phyloP scores from a whole-genome alignment of 2,113 vertebrate species.

The Mirounga angustirostris region DNA sequence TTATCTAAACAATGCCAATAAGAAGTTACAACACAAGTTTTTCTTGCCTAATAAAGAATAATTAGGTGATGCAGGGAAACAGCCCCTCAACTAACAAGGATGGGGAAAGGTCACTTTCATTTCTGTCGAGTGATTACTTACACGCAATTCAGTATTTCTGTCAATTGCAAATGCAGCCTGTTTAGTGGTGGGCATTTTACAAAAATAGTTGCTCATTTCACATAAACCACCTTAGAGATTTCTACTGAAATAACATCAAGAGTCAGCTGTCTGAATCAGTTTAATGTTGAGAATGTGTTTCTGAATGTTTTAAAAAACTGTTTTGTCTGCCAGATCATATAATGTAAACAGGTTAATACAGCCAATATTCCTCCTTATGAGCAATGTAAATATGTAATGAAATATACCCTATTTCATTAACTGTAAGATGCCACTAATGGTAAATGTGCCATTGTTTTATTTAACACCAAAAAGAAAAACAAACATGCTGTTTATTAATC shows the following conservation, averaged over 20 bases:
- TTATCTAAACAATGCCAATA: constrained; percentile 23
- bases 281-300: constrained; percentile 44
- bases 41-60: constrained; percentile 53
- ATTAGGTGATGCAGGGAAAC: neutral
- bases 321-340: constrained; percentile 42
- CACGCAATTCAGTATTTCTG: constrained; percentile 1
- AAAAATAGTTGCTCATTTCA: constrained; percentile 54
- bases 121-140: neutral
- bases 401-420: constrained; percentile 41
- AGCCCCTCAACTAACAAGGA: neutral
- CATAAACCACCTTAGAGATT: neutral
- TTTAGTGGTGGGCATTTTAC: neutral
- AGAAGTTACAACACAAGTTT: neutral
- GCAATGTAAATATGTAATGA: neutral
- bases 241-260: constrained; percentile 29
- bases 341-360: constrained; percentile 31
- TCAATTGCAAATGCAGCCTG: neutral
- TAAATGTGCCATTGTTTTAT: constrained; percentile 25
- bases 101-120: neutral
- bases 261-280: constrained; percentile 19
- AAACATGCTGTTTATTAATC: neutral
- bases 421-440: neutral
- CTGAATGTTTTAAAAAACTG: constrained; percentile 29
- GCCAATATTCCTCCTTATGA: constrained; percentile 1
- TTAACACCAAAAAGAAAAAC: neutral